Conservation (phyloP, 1,140 invertebrate genomes). For the Pentalonia nigronervosa region DNA sequence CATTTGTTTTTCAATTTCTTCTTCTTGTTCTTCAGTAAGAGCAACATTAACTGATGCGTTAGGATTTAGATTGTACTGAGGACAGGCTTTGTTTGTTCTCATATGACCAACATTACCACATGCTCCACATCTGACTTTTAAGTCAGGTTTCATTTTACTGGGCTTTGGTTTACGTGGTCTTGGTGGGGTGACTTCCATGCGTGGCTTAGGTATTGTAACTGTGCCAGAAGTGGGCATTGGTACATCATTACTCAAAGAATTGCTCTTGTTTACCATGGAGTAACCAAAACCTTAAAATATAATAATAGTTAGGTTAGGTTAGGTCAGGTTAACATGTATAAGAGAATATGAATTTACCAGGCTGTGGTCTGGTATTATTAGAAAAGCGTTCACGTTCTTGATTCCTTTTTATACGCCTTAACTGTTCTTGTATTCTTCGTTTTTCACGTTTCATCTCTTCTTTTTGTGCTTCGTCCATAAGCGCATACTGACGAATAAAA, state of each 20-base stretch:
- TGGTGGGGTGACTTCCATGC: conserved; percentile 41
- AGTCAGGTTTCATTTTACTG: conserved; percentile 67
- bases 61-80: conserved; percentile 77
- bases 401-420: conserved; percentile 90
- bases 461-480: conserved; percentile 88
- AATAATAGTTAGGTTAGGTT: too few species aligned
- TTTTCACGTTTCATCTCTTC: conserved; percentile 98
- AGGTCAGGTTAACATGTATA: too few species aligned
- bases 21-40: conserved; percentile 82
- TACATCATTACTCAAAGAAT: conserved; percentile 41
- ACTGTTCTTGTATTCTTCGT: conserved; percentile 93
- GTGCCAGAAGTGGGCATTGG: conserved; percentile 55
- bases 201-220: conserved; percentile 52
- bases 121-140: conserved; percentile 93
- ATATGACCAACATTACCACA: conserved; percentile 90
- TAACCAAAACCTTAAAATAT: conserved; percentile 43
- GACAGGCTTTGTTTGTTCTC: conserved; percentile 96
- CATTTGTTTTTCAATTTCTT: conserved; percentile 79
- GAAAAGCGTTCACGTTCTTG: conserved; percentile 79
- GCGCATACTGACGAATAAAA: conserved; percentile 92
- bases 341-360: conserved; percentile 16
- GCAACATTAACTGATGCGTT: conserved; percentile 76
- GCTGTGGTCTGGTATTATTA: conserved; percentile 43
- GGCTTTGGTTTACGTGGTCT: conserved; percentile 55
- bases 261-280: conserved; percentile 37